A percentile compares a stretch with the other conserved stretches of the same genome.
Conservation (phyloP, 2,797 vertebrate species). For the Anguilla marmorata region DNA sequence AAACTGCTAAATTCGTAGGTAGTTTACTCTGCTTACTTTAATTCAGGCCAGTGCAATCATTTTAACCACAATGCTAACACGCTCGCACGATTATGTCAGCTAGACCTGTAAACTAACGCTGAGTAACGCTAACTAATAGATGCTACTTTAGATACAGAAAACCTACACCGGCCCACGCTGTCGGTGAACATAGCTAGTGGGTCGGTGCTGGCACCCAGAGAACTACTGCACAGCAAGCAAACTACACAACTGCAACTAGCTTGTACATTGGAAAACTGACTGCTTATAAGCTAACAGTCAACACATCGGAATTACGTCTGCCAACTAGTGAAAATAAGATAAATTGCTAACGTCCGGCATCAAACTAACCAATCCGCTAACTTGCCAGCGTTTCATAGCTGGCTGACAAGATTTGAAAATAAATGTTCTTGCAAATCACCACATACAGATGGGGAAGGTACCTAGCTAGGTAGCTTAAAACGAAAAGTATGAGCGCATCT, state of each 20-base stretch:
- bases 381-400: neutral
- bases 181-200: neutral
- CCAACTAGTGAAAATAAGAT: too few relatives aligned
- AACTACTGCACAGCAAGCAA: conserved; percentile 12
- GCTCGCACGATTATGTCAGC: neutral
- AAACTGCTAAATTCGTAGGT: neutral
- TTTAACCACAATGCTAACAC: neutral
- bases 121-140: neutral
- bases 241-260: neutral
- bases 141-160: neutral
- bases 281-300: neutral
- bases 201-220: neutral
- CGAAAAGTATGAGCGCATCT: neutral
- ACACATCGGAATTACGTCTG: conserved; percentile 6
- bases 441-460: neutral
- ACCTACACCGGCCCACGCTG: neutral
- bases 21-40: neutral
- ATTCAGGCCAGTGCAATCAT: neutral
- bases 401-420: neutral
- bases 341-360: neutral
- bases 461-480: neutral
- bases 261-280: neutral
- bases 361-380: neutral
- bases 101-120: neutral
- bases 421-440: neutral